phyloP scores from a whole-genome alignment of 2,888 invertebrate species.

The Sesamia inferens region DNA sequence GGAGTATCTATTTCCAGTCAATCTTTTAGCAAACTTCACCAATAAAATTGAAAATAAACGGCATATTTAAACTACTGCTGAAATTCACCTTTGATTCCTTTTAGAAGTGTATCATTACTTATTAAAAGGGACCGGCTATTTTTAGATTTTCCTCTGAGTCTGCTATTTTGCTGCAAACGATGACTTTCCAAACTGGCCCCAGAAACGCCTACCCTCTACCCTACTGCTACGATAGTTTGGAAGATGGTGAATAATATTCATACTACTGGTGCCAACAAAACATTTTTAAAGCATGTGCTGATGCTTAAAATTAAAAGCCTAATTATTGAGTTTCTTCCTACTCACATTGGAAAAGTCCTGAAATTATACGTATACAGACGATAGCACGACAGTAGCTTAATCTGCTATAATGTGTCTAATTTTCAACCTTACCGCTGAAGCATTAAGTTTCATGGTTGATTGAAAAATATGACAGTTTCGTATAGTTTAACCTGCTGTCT shows the following conservation, averaged over 20 bases:
- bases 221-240: too few relatives aligned
- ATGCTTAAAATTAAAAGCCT: neutral
- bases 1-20: neutral
- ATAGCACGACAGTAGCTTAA: too few relatives aligned
- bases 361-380: too few relatives aligned
- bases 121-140: neutral
- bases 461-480: too few relatives aligned
- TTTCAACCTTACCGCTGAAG: too few relatives aligned
- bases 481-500: too few relatives aligned
- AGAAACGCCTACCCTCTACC: too few relatives aligned
- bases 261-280: too few relatives aligned
- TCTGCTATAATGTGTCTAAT: too few relatives aligned
- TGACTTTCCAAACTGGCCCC: too few relatives aligned
- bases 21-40: neutral
- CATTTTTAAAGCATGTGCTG: neutral
- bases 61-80: neutral
- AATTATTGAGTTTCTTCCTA: neutral
- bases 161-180: neutral
- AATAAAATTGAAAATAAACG: neutral
- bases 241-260: neutral
- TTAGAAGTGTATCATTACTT: neutral
- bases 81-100: neutral
- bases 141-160: neutral
- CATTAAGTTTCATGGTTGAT: too few relatives aligned
- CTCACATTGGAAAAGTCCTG: too few relatives aligned